Evolutionary conservation across 2,888 invertebrate species (phyloP), one percentile per base, ranked within the genome.

Genomic region (Orgyia antiqua): DNA sequence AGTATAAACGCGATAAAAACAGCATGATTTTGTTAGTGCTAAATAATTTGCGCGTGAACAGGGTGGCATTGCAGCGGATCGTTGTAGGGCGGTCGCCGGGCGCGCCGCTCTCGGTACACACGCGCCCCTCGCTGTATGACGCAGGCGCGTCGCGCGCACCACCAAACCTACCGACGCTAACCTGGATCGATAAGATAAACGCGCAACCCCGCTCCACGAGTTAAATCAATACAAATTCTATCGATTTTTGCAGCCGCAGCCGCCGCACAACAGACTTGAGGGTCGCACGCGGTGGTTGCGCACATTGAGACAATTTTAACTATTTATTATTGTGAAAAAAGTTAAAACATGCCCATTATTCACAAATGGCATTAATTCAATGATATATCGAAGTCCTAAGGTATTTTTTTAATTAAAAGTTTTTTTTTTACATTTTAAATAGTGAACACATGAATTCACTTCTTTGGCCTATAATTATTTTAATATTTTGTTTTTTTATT

Each of bases 151-250:
- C 15, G 6, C 6, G 15, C n/a, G 65, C 47, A 33, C 41, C 44
- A 42, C 41, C 30, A 28, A 30, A 25, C 30, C 42, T 59, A 65
- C 69, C 69, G 73, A 65, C 63, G 61, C 67, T 51, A 4, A 51
- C 58, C 68, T 75, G 76, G 84, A 90, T 92, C 92, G 91, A 92
- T 92, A 89, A 88, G 90, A 92, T 92, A 91, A 90, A 91, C 89
- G 91, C 89, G 89, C 90, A 89, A 88, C 88, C 89, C 90, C 89
- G 90, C 90, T 91, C 68, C 70, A 87, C 80, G 84, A 74, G 74
- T 80, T 87, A 87, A 89, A 90, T 90, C 90, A 91, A 91, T 92
- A 90, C 88, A 74, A 88, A 88, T 88, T 89, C 87, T 88, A 92
- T 92, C 91, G 92, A 92, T 92, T 91, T 91, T 89, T 78, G 79